A percentile compares a stretch with the other conserved stretches of the same genome.
These are phyloP conservation scores for Peromyscus eremicus DNA, from an alignment of 2,797 vertebrate genomes.

Conservation along the genomic window DNA sequence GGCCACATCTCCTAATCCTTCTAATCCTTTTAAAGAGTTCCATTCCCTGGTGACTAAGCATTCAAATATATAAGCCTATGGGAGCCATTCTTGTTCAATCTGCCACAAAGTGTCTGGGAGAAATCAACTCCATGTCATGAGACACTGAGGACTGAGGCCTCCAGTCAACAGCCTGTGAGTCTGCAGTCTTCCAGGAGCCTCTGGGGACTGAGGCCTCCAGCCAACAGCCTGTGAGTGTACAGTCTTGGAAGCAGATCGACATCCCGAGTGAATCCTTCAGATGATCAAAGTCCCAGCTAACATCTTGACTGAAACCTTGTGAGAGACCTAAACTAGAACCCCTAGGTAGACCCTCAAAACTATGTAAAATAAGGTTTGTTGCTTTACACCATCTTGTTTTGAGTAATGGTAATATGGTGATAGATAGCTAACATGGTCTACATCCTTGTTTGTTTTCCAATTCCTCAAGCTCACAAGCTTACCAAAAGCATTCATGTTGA, in stretches of 20 bases:
- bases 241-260: not conserved
- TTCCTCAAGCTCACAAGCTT: not conserved
- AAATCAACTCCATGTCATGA: not conserved
- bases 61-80: not conserved
- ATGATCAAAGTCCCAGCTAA: not conserved
- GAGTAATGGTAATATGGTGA: not conserved
- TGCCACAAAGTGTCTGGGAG: not conserved
- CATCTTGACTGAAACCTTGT: not conserved
- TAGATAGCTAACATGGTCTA: not conserved
- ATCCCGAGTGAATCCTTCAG: not conserved
- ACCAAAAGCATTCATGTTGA: not conserved
- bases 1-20: not conserved
- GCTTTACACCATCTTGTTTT: not conserved
- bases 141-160: not conserved
- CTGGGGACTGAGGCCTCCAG: not conserved
- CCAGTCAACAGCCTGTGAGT: no score
- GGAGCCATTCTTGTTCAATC: not conserved
- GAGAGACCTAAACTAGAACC: not conserved
- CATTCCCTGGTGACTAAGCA: not conserved
- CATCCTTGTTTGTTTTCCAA: constrained; percentile 24
- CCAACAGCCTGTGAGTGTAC: not conserved
- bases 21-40: not conserved
- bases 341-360: not conserved
- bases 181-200: not conserved
- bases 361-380: not conserved